Conservation (phyloP, 1,140 invertebrate genomes). For the Neodiprion lecontei region DNA sequence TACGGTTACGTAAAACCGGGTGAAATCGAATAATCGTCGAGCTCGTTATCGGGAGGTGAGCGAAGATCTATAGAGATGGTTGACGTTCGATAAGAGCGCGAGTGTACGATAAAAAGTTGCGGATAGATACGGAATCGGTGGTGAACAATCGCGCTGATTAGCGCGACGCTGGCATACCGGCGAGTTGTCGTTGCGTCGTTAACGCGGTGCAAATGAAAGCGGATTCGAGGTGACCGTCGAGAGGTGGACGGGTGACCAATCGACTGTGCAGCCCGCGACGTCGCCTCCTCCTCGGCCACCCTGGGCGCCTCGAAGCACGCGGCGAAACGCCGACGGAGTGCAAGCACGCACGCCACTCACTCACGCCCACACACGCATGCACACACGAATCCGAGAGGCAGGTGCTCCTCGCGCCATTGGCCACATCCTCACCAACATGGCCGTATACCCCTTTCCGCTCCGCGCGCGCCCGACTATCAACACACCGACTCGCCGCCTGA, state of each 20-base stretch:
- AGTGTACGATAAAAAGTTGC: not conserved
- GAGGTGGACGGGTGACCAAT: constrained; percentile 1
- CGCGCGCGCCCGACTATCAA: constrained; percentile 39
- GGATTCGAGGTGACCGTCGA: not conserved
- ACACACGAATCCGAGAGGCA: constrained; percentile 57
- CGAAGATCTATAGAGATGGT: no score
- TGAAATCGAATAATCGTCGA: no score
- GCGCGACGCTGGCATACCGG: not conserved
- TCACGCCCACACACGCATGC: constrained; percentile 37
- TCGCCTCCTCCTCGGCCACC: constrained; percentile 14
- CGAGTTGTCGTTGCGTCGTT: no score
- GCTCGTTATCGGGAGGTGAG: no score
- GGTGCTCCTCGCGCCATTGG: constrained; percentile 61
- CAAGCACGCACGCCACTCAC: constrained; percentile 35
- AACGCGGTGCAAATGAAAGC: not conserved
- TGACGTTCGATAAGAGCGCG: constrained; percentile 3
- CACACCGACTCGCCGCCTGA: constrained; percentile 20
- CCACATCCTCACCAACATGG: constrained; percentile 59
- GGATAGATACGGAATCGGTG: no score
- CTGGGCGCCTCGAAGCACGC: constrained; percentile 26
- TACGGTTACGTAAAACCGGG: no score
- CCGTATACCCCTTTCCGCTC: constrained; percentile 56
- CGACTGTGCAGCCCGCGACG: not conserved
- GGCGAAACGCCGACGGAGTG: constrained; percentile 16
- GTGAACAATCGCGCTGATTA: not conserved